A percentile compares a stretch with the other conserved stretches of the same genome.
These are phyloP conservation scores for Capra hircus DNA, from an alignment of 2,113 vertebrate genomes.

Conservation along the genomic window DNA sequence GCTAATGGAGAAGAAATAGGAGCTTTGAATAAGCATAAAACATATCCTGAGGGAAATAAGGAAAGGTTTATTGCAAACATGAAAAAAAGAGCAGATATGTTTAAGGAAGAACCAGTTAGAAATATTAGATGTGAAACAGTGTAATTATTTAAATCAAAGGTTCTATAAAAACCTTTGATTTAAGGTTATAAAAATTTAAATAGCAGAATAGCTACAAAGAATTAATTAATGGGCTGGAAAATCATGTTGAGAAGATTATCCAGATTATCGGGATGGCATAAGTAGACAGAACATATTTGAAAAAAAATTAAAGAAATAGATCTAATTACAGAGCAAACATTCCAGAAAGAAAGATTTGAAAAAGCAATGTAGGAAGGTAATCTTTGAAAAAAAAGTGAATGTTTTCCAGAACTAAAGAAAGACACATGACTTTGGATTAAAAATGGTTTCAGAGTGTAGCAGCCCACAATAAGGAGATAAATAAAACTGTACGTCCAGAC, in stretches of 20 bases:
- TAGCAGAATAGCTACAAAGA: neutral
- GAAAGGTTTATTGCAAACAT: neutral
- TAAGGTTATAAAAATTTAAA: neutral
- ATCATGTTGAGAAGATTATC: neutral
- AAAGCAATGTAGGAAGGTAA: neutral
- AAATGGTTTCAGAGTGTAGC: neutral
- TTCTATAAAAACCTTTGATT: neutral
- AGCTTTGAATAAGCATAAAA: conserved; percentile 7
- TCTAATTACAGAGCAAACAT: neutral
- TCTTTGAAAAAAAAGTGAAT: neutral
- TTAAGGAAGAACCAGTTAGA: conserved; percentile 13
- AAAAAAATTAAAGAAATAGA: neutral
- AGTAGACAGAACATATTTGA: neutral
- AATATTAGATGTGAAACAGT: neutral
- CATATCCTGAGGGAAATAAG: conserved; percentile 1
- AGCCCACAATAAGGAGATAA: neutral
- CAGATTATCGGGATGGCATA: neutral
- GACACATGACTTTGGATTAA: neutral
- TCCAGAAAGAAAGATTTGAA: neutral
- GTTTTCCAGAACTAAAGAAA: neutral
- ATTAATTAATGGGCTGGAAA: neutral
- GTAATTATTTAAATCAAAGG: conserved; percentile 13
- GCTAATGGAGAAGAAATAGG: conserved; percentile 5
- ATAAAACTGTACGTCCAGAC: neutral
- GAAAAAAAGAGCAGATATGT: conserved; percentile 4